Percentiles rank a stretch among this genome's conserved stretches.
These are phyloP conservation scores for Prunella strophiata DNA, from an alignment of 2,797 vertebrate genomes.

Conservation along the genomic window DNA sequence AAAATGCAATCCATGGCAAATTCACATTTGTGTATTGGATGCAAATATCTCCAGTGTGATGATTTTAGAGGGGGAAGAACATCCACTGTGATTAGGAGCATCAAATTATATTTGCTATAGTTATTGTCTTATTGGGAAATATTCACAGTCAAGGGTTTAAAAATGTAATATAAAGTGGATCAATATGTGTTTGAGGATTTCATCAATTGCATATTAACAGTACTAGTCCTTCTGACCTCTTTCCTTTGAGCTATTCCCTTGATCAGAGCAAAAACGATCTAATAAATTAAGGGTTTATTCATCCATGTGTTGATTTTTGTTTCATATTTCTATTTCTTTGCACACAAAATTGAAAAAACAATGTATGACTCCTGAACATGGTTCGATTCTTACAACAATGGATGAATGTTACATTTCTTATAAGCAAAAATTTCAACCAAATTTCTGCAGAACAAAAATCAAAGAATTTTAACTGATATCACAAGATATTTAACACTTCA, in stretches of 20 bases:
- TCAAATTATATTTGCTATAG: constrained; percentile 74
- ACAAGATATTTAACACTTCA: background rate
- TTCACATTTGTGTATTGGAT: constrained; percentile 30
- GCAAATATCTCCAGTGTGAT: constrained; percentile 50
- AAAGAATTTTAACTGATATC: background rate
- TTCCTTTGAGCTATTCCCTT: constrained; percentile 68
- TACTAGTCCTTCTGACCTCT: constrained; percentile 69
- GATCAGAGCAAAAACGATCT: constrained; percentile 59
- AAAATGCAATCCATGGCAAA: constrained; percentile 21
- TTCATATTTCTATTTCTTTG: constrained; percentile 38
- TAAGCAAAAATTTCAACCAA: background rate
- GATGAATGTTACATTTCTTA: background rate
- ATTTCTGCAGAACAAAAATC: background rate
- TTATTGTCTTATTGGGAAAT: constrained; percentile 76
- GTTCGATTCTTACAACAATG: background rate
- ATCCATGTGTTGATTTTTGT: constrained; percentile 31
- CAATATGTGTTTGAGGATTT: constrained; percentile 77
- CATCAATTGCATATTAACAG: constrained; percentile 73
- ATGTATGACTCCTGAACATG: background rate
- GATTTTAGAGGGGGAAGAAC: constrained; percentile 53
- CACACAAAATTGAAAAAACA: constrained; percentile 21
- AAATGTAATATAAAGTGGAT: constrained; percentile 77
- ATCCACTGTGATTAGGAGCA: constrained; percentile 69
- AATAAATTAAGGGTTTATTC: constrained; percentile 70
- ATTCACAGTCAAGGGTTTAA: constrained; percentile 72